phyloP scores from a whole-genome alignment of 2,113 vertebrate species.

The Lepisosteus osseus region DNA sequence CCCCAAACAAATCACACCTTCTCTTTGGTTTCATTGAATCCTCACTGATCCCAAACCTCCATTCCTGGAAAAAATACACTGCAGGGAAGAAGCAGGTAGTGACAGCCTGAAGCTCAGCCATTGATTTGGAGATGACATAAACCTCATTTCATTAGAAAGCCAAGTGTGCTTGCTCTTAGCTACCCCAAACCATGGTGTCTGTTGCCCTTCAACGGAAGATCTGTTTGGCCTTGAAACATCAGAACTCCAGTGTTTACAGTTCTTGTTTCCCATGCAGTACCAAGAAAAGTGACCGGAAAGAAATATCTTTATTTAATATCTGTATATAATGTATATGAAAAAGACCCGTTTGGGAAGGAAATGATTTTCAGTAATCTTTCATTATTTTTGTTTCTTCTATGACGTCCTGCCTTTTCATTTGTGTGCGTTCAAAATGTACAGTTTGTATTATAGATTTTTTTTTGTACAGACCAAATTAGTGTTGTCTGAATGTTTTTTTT shows the following conservation, averaged over 20 bases:
- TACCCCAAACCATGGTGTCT: neutral
- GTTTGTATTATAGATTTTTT: constrained; percentile 59
- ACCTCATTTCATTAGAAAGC: neutral
- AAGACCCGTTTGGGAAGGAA: neutral
- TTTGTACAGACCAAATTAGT: constrained; percentile 60
- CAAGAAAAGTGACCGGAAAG: neutral
- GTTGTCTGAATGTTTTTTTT: neutral
- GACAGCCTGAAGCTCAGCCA: neutral
- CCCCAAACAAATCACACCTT: neutral
- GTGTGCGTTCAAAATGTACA: constrained; percentile 58
- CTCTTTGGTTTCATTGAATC: neutral
- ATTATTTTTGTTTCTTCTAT: constrained; percentile 13
- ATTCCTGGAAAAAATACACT: too few species aligned
- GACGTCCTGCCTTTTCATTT: constrained; percentile 16
- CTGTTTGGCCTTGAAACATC: constrained; percentile 6
- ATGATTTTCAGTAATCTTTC: neutral
- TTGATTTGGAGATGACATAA: neutral
- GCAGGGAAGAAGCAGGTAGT: neutral
- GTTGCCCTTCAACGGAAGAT: neutral
- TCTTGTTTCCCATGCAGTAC: neutral
- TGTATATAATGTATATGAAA: constrained; percentile 20
- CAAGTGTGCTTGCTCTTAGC: neutral
- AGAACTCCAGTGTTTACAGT: neutral
- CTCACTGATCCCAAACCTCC: neutral
- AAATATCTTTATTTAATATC: constrained; percentile 16